These are phyloP conservation scores for Tylochromis polylepis DNA, from an alignment of 2,113 vertebrate genomes.

Conservation along the genomic window DNA sequence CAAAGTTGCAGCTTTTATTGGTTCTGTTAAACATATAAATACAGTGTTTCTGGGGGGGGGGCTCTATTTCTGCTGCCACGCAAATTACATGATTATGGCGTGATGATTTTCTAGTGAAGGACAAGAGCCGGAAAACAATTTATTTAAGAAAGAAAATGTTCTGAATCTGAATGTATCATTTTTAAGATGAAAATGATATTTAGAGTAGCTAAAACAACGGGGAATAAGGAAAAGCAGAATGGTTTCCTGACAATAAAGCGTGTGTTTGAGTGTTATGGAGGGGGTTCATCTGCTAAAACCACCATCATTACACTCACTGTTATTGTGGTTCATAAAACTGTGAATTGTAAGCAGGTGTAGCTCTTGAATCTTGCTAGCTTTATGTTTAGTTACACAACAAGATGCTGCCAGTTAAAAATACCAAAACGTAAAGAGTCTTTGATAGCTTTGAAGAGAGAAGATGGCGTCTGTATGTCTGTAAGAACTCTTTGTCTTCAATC, in stretches of 20 bases:
- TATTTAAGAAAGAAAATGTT: background rate
- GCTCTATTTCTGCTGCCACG: background rate
- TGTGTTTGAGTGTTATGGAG: background rate
- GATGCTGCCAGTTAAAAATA: background rate
- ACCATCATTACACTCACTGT: background rate
- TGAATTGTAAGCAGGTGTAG: background rate
- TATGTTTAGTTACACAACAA: conserved; percentile 13
- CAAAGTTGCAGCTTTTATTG: background rate
- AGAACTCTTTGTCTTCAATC: conserved; percentile 22
- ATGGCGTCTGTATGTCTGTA: background rate
- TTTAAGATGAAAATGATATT: background rate
- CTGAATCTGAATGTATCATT: background rate
- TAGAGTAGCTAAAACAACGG: background rate
- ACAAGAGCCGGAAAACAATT: background rate
- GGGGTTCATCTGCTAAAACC: background rate
- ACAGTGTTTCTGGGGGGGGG: background rate
- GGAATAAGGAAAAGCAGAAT: background rate
- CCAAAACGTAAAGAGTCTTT: background rate
- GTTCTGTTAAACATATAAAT: background rate
- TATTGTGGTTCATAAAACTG: background rate
- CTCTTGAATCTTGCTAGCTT: background rate
- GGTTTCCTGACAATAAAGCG: background rate
- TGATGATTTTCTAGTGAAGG: background rate
- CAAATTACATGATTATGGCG: background rate
- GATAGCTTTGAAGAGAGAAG: background rate